Percentiles rank a stretch among this genome's conserved stretches.
These are phyloP conservation scores for Tetranychus piercei DNA, from an alignment of 2,888 invertebrate species.

Conservation along the genomic window DNA sequence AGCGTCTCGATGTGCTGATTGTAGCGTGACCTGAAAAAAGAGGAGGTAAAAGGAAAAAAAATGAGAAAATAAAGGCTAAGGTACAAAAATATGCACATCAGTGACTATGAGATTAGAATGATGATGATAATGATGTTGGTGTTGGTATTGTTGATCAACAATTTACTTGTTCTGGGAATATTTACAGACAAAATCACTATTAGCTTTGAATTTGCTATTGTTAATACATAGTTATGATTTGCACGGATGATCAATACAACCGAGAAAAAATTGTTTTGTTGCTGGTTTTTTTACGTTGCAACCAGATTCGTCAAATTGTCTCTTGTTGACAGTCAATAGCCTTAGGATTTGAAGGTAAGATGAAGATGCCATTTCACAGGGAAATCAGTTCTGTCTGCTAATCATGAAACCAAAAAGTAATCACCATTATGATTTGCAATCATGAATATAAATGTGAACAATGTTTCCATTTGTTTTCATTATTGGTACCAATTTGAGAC, in stretches of 20 bases:
- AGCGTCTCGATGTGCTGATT: neutral
- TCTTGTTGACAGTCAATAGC: too few species aligned
- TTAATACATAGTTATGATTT: neutral
- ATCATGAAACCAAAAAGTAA: too few species aligned
- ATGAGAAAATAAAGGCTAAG: neutral
- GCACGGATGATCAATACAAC: neutral
- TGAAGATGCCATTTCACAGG: too few species aligned
- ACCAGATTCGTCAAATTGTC: too few species aligned
- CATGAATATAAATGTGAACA: too few species aligned
- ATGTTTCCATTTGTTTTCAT: too few species aligned
- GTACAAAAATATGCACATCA: neutral
- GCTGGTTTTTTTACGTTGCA: too few species aligned
- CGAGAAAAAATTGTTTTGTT: too few species aligned
- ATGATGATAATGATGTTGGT: neutral
- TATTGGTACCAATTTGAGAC: too few species aligned
- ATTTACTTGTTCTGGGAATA: neutral
- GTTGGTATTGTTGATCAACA: neutral
- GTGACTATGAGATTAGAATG: neutral
- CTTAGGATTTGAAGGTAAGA: too few species aligned
- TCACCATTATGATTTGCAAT: too few species aligned
- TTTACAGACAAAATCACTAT: neutral
- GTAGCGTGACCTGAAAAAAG: neutral
- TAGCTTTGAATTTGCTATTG: neutral
- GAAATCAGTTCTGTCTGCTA: too few species aligned
- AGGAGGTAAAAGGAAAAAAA: neutral